Evolutionary conservation across 2,113 vertebrate genomes (phyloP).

Genomic region (Bos taurus): DNA sequence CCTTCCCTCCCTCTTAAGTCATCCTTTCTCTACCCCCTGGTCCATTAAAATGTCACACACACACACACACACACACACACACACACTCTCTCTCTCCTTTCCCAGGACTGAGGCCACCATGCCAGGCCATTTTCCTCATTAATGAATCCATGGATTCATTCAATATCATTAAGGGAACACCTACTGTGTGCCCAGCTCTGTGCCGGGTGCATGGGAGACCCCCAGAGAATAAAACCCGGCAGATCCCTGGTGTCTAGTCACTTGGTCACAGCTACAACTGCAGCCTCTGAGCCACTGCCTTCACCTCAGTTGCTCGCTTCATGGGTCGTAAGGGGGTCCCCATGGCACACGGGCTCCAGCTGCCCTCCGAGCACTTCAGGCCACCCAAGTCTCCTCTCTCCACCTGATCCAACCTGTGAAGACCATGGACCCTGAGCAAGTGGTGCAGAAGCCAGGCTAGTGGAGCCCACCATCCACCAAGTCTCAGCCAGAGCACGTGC

Average conservation of each 20-base stretch:
- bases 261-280: conserved; percentile 11
- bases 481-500: background rate
- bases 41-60: background rate
- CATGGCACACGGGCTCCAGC: conserved; percentile 41
- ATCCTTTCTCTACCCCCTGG: background rate
- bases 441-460: conserved; percentile 98
- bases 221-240: background rate
- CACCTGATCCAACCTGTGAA: conserved; percentile 59
- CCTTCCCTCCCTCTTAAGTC: background rate
- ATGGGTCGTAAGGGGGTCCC: background rate
- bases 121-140: background rate
- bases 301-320: background rate
- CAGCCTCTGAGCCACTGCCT: background rate
- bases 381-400: background rate
- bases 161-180: background rate
- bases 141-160: background rate
- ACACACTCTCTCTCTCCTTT: background rate
- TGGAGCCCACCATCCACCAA: conserved; percentile 62
- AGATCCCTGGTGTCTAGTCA: conserved; percentile 50
- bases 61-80: background rate
- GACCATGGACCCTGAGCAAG: conserved; percentile 97
- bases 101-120: background rate
- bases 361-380: background rate
- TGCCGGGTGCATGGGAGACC: background rate
- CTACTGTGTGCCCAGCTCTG: background rate